These are phyloP conservation scores for Paracanthobrama guichenoti DNA, from an alignment of 2,113 vertebrate species.

Conservation along the genomic window DNA sequence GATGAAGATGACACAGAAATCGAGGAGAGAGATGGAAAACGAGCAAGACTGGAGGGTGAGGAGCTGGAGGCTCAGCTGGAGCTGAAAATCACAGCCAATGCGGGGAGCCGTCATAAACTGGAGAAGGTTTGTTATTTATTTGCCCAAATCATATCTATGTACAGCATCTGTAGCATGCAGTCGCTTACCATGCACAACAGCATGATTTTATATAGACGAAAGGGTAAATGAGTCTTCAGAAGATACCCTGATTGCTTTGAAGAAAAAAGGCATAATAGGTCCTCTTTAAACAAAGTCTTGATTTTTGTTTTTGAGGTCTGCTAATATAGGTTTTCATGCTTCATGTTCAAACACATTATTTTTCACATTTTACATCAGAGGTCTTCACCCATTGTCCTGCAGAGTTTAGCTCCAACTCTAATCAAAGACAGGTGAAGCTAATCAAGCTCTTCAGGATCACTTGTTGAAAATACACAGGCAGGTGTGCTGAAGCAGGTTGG, in stretches of 20 bases:
- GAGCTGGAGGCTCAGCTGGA: slow-evolving; percentile 88
- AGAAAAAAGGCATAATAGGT: too few relatives aligned
- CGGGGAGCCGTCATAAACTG: slow-evolving; percentile 84
- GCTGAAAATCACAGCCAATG: slow-evolving; percentile 89
- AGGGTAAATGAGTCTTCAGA: background rate
- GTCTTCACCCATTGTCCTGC: too few relatives aligned
- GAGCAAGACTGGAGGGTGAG: slow-evolving; percentile 71
- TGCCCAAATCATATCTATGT: background rate
- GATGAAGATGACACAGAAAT: slow-evolving; percentile 50
- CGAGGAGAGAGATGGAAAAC: slow-evolving; percentile 70
- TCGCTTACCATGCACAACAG: background rate
- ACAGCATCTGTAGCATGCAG: background rate
- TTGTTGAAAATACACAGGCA: too few relatives aligned
- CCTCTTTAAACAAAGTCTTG: too few relatives aligned
- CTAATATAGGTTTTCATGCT: too few relatives aligned
- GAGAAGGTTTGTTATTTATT: slow-evolving; percentile 79
- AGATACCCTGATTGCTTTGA: background rate
- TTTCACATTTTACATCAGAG: too few relatives aligned
- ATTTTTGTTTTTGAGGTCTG: too few relatives aligned
- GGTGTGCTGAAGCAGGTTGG: too few relatives aligned
- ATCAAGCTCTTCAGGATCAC: too few relatives aligned
- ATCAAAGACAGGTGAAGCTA: too few relatives aligned
- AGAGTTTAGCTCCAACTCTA: too few relatives aligned
- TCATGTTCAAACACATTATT: too few relatives aligned
- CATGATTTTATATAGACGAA: background rate